A percentile compares a stretch with the other conserved stretches of the same genome.
These are phyloP conservation scores for Sebastes hubbsi DNA, from an alignment of 2,797 vertebrate species.

Conservation along the genomic window DNA sequence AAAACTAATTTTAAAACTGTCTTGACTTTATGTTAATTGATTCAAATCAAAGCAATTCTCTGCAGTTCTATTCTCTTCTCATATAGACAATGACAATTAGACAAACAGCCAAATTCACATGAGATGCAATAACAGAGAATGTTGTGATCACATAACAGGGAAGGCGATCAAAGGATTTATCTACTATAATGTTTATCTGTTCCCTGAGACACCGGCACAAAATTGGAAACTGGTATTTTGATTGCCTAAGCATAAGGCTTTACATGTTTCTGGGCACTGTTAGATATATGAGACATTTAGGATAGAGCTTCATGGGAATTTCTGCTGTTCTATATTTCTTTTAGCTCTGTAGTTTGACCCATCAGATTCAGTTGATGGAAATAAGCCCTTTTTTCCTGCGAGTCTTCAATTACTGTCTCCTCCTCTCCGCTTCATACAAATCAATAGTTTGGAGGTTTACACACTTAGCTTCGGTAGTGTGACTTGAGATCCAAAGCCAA, in stretches of 20 bases:
- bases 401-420: constrained; percentile 41
- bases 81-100: background rate
- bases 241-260: background rate
- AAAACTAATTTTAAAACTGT: background rate
- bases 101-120: background rate
- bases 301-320: background rate
- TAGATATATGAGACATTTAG: background rate
- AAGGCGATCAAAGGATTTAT: background rate
- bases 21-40: background rate
- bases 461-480: constrained; percentile 5
- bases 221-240: background rate
- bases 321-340: background rate
- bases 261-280: background rate
- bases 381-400: constrained; percentile 22
- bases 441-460: constrained; percentile 50
- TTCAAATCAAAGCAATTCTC: background rate
- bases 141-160: background rate
- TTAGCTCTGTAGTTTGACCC: constrained; percentile 6
- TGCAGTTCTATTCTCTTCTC: background rate
- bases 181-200: background rate
- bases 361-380: constrained; percentile 20
- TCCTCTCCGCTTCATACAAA: constrained; percentile 41
- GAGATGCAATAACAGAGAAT: background rate
- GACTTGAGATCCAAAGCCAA: constrained; percentile 19
- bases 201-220: background rate